These are phyloP conservation scores for Cryptotermes secundus DNA, from an alignment of 1,140 invertebrate genomes.

Conservation along the genomic window DNA sequence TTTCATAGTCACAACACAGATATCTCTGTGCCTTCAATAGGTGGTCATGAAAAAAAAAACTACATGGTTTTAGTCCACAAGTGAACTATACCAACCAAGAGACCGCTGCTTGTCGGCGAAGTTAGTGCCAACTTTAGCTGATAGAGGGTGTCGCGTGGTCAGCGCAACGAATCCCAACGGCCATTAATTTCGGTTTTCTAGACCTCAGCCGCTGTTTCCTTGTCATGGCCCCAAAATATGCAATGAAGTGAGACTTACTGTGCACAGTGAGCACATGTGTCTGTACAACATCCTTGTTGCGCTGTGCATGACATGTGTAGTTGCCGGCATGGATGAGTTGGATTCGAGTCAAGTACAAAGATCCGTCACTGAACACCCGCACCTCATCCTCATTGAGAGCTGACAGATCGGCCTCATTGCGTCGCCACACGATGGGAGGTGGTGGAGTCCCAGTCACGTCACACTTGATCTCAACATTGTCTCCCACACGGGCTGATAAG, in stretches of 20 bases:
- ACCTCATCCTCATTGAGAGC: conserved; percentile 64
- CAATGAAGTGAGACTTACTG: conserved; percentile 58
- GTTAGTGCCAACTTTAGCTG: no score
- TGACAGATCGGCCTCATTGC: conserved; percentile 67
- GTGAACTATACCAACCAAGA: no score
- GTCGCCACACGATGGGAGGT: conserved; percentile 71
- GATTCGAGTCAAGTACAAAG: conserved; percentile 72
- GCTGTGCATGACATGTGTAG: conserved; percentile 75
- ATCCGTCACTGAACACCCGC: conserved; percentile 70
- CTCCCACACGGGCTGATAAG: conserved; percentile 66
- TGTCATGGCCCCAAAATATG: no score
- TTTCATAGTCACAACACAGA: no score
- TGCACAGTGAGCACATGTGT: conserved; percentile 74
- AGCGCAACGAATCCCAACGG: no score
- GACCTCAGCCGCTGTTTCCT: no score
- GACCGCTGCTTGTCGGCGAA: no score
- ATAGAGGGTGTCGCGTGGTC: no score
- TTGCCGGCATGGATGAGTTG: conserved; percentile 78
- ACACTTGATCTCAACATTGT: conserved; percentile 80
- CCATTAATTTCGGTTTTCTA: no score
- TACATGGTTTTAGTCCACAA: no score
- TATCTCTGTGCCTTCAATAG: no score
- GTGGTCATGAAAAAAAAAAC: no score
- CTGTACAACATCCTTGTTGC: conserved; percentile 73
- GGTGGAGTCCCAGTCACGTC: conserved; percentile 70